Evolutionary conservation across 2,797 vertebrate species (phyloP).

Genomic region (Tamandua tetradactyla): DNA sequence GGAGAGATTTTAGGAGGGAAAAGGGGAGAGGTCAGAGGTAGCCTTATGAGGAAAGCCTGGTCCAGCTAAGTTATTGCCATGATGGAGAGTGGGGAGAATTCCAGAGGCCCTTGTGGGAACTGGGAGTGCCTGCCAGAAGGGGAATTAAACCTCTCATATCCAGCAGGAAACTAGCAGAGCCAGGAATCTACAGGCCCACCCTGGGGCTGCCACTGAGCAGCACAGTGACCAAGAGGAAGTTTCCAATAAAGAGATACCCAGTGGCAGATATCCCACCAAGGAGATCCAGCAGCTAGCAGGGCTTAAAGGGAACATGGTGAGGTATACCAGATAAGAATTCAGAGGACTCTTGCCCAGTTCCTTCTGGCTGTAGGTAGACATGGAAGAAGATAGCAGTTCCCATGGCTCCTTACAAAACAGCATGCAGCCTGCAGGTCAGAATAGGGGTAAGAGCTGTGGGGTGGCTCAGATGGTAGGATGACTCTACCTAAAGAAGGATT

Average conservation of each 20-base stretch:
- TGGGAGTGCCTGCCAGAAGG: background rate
- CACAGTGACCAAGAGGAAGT: background rate
- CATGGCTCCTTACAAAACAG: background rate
- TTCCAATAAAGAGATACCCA: background rate
- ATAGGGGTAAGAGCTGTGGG: accelerated
- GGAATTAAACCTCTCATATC: background rate
- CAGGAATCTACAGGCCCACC: background rate
- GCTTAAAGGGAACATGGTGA: background rate
- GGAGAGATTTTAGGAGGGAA: background rate
- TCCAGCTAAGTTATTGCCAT: background rate
- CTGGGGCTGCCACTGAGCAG: background rate
- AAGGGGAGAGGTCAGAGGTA: background rate
- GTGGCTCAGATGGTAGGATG: background rate
- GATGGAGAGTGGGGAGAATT: background rate
- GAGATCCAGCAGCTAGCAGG: background rate
- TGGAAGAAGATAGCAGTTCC: background rate
- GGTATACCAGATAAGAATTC: background rate
- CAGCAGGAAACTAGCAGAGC: background rate
- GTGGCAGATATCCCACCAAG: background rate
- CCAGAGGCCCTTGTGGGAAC: background rate
- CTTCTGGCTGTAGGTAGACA: background rate
- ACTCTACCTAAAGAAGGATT: background rate
- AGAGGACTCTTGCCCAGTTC: background rate
- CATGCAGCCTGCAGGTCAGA: background rate
- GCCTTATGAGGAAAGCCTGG: too few relatives aligned